Percentiles rank a stretch among this genome's conserved stretches.
Conservation (phyloP, 2,888 invertebrate genomes). For the Drosophila prolongata region DNA sequence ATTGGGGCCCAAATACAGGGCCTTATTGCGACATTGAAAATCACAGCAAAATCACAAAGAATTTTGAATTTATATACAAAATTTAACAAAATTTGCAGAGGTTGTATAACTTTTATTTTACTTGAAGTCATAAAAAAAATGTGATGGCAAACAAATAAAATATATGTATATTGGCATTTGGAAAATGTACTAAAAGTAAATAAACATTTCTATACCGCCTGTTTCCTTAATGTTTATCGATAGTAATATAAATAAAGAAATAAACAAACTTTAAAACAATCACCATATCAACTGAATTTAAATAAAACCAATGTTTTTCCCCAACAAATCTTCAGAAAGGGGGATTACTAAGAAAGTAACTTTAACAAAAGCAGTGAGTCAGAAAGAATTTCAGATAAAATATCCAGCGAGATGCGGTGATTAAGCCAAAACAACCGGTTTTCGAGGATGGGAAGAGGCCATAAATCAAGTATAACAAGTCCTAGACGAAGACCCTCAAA, state of each 20-base stretch:
- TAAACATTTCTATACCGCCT: no score
- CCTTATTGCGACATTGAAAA: background rate
- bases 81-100: background rate
- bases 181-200: no score
- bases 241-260: background rate
- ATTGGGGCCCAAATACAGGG: background rate
- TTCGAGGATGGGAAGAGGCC: slow-evolving; percentile 8
- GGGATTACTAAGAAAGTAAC: background rate
- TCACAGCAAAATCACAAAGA: background rate
- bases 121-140: no score
- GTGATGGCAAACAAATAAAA: no score
- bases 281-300: background rate
- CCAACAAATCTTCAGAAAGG: background rate
- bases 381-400: slow-evolving; percentile 18
- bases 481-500: slow-evolving; percentile 26
- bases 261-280: background rate
- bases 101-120: no score
- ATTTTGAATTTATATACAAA: background rate
- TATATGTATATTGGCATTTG: no score
- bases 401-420: slow-evolving; percentile 20
- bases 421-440: slow-evolving; percentile 34
- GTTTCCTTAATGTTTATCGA: background rate
- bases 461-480: slow-evolving; percentile 43
- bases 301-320: background rate
- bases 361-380: slow-evolving; percentile 25